Evolutionary conservation across 2,888 invertebrate species (phyloP).

Genomic region (Gastracanthus pulcherrimus): DNA sequence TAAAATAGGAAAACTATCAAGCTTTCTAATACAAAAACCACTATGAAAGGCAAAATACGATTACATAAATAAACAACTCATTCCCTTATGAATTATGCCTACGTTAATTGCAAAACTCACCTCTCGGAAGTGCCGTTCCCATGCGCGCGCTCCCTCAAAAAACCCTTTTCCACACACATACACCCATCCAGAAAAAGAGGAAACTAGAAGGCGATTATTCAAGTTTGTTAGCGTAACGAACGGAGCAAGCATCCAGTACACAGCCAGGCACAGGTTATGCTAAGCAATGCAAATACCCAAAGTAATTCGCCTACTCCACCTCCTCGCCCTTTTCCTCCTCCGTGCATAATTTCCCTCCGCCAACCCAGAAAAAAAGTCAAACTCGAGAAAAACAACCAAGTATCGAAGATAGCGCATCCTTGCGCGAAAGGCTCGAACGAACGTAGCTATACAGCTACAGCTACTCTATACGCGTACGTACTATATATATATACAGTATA

Average conservation of each 20-base stretch:
- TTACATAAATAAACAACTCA: neutral
- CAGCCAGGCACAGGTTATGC: neutral
- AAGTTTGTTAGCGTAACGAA: conserved; percentile 48
- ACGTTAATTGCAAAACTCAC: conserved; percentile 7
- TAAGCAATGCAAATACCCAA: conserved; percentile 42
- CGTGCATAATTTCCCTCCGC: neutral
- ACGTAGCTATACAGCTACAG: neutral
- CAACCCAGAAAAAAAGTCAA: neutral
- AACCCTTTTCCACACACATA: neutral
- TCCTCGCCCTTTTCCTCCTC: neutral
- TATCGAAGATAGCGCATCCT: conserved; percentile 22
- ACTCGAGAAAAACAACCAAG: neutral
- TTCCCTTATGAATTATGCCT: neutral
- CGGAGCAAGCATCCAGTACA: too few species aligned
- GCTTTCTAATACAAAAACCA: neutral
- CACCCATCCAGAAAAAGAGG: neutral
- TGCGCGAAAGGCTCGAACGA: conserved; percentile 19
- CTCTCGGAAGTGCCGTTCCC: neutral
- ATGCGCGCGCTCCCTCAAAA: neutral
- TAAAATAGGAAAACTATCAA: too few species aligned
- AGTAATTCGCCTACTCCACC: neutral
- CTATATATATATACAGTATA: neutral
- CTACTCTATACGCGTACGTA: neutral
- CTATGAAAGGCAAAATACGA: neutral
- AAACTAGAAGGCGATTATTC: conserved; percentile 18